phyloP scores from a whole-genome alignment of 2,113 vertebrate genomes.

The Echinops telfairi region DNA sequence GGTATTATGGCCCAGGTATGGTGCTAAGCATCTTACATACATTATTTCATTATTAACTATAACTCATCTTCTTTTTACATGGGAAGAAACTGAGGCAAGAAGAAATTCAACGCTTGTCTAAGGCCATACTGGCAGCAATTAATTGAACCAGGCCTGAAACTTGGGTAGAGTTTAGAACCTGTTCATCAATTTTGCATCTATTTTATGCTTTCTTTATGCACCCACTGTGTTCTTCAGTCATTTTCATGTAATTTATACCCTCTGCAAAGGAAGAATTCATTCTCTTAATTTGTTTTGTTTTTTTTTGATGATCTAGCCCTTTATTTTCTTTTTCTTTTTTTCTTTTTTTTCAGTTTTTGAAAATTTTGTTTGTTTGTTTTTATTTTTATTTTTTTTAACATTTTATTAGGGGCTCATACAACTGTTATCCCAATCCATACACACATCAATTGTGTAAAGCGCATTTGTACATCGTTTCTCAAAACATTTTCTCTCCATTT shows the following conservation, averaged over 20 bases:
- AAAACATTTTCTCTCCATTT: too few relatives aligned
- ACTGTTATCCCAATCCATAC: too few relatives aligned
- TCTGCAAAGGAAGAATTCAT: background rate
- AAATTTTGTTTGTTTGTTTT: too few relatives aligned
- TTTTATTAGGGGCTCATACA: too few relatives aligned
- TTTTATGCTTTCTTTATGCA: background rate
- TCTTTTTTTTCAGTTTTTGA: too few relatives aligned
- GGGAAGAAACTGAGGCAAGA: background rate
- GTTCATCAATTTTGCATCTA: background rate
- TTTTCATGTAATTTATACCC: background rate
- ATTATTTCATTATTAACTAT: background rate
- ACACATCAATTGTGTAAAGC: too few relatives aligned
- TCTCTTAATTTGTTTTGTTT: constrained; percentile 36
- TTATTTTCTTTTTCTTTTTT: too few relatives aligned
- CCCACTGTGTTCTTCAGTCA: background rate
- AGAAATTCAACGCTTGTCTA: constrained; percentile 14
- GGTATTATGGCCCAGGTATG: background rate
- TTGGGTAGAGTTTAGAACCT: background rate
- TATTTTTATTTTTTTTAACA: too few relatives aligned
- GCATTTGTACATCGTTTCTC: too few relatives aligned
- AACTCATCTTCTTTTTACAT: background rate
- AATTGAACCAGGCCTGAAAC: background rate
- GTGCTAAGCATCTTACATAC: background rate
- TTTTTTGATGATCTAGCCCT: too few relatives aligned
- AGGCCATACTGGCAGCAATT: background rate